These are phyloP conservation scores for Paguma larvata DNA, from an alignment of 2,797 vertebrate genomes.

Conservation along the genomic window DNA sequence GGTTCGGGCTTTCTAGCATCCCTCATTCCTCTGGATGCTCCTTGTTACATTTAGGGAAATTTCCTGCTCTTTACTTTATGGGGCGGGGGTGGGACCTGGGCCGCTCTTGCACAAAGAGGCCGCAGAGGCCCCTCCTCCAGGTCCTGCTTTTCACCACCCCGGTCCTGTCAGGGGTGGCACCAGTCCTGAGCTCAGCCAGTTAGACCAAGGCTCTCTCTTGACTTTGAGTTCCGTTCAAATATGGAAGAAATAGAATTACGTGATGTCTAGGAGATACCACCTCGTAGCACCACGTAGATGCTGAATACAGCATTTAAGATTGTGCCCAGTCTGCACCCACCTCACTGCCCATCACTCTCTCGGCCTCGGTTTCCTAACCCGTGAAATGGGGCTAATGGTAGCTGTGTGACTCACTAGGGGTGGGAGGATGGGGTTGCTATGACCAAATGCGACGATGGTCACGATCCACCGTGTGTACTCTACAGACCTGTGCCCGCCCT, in stretches of 20 bases:
- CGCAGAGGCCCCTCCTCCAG: neutral
- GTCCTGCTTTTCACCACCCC: neutral
- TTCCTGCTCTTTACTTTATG: neutral
- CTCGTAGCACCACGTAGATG: neutral
- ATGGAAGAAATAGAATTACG: neutral
- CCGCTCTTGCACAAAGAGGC: neutral
- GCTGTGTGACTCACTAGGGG: neutral
- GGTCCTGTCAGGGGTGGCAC: neutral
- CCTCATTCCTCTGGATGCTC: neutral
- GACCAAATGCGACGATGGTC: neutral
- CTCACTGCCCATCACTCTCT: neutral
- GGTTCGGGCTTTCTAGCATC: neutral
- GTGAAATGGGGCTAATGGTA: neutral
- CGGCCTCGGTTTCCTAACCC: slow-evolving; percentile 6
- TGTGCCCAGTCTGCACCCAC: neutral
- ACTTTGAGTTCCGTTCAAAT: neutral
- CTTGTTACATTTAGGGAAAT: neutral
- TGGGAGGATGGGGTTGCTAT: neutral
- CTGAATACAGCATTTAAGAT: neutral
- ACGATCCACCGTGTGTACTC: neutral
- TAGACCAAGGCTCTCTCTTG: slow-evolving; percentile 25
- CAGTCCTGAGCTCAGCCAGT: neutral
- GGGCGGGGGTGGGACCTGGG: neutral
- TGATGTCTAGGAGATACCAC: neutral
- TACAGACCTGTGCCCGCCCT: neutral